Evolutionary conservation across 2,797 vertebrate species (phyloP).

Genomic region (Artibeus lituratus): DNA sequence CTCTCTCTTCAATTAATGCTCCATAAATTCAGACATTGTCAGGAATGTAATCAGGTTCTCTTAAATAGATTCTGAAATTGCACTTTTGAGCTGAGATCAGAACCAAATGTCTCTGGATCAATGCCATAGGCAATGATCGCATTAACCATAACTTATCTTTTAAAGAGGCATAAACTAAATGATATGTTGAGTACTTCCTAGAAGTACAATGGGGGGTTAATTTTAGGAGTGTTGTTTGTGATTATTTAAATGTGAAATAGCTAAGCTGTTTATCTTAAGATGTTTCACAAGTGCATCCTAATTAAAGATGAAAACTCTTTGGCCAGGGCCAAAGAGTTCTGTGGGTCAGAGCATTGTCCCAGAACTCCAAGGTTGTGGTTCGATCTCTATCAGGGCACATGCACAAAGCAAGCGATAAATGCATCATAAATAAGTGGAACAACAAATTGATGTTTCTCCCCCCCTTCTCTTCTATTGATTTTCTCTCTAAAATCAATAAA

Average conservation of each 20-base stretch:
- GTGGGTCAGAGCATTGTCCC: no score
- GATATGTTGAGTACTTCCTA: neutral
- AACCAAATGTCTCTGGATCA: neutral
- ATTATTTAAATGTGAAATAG: slow-evolving; percentile 1
- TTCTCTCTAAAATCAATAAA: no score
- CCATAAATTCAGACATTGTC: neutral
- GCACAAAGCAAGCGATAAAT: no score
- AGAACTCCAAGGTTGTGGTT: no score
- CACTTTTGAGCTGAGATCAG: slow-evolving; percentile 8
- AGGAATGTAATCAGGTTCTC: neutral
- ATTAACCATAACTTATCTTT: neutral
- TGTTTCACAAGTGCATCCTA: neutral
- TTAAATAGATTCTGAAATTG: neutral
- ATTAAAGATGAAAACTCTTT: neutral
- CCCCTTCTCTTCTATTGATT: no score
- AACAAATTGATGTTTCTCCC: no score
- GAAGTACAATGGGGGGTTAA: neutral
- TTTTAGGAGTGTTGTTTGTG: neutral
- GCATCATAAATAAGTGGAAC: no score
- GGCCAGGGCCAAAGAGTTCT: no score
- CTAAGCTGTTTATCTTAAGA: neutral
- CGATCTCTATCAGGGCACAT: no score
- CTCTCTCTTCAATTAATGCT: neutral
- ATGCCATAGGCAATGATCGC: neutral
- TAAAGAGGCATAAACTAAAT: neutral